Evolutionary conservation across 2,797 vertebrate species (phyloP).

Genomic region (Phoeniculus purpureus): DNA sequence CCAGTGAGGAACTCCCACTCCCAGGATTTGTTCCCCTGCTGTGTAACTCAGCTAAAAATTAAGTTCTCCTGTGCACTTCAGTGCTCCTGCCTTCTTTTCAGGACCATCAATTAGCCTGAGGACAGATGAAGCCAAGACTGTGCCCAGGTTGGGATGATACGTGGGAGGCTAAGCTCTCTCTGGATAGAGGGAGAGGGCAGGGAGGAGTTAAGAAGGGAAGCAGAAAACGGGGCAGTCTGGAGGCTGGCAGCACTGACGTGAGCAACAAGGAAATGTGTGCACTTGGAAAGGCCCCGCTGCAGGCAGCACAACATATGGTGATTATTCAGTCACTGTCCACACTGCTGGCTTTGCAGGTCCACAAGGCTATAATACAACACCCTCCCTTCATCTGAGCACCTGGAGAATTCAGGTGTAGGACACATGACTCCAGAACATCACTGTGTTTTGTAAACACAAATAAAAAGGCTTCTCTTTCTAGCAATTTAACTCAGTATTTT

Average conservation of each 20-base stretch:
- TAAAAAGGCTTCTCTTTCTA: background rate
- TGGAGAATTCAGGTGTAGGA: slow-evolving; percentile 2
- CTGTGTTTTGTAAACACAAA: background rate
- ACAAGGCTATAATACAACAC: background rate
- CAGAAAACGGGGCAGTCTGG: slow-evolving; percentile 17
- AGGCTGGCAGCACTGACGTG: slow-evolving; percentile 33
- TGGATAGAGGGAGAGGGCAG: background rate
- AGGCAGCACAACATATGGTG: slow-evolving; percentile 42
- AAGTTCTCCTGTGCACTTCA: background rate
- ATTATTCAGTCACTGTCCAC: slow-evolving; percentile 10
- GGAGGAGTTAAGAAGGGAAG: slow-evolving; percentile 35
- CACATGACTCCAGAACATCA: background rate
- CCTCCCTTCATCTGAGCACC: background rate
- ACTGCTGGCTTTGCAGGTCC: slow-evolving; percentile 29
- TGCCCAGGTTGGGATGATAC: rapidly evolving
- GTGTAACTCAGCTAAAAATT: background rate
- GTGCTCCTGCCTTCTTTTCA: background rate
- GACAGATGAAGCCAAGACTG: background rate
- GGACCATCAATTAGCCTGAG: background rate
- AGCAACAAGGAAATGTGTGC: slow-evolving; percentile 43
- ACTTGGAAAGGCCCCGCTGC: slow-evolving; percentile 32
- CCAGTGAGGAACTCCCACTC: background rate
- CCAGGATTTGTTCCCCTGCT: background rate
- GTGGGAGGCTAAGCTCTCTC: background rate
- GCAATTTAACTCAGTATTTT: background rate